Percentiles rank a stretch among this genome's conserved stretches.
phyloP scores from a whole-genome alignment of 1,140 invertebrate species.

The Drosophila sp. region DNA sequence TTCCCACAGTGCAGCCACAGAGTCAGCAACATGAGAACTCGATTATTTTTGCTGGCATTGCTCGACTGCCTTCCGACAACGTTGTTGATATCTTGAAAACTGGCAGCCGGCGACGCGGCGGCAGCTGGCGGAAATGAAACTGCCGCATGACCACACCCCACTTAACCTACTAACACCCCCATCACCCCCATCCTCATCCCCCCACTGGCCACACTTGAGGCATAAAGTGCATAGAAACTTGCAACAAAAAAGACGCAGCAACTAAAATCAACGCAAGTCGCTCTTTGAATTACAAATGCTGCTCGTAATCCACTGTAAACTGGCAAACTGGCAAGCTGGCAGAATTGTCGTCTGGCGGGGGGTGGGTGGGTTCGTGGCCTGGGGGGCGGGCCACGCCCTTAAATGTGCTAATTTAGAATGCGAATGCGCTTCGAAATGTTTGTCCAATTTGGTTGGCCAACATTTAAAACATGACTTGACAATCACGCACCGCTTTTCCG shows the following conservation, averaged over 20 bases:
- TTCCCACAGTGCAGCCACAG: too few relatives aligned
- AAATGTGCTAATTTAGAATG: conserved; percentile 74
- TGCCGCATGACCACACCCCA: conserved; percentile 51
- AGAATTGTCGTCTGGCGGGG: background rate
- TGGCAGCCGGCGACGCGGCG: conserved; percentile 45
- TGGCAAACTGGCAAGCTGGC: background rate
- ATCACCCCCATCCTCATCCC: too few relatives aligned
- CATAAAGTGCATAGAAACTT: conserved; percentile 38
- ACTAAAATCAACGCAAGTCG: conserved; percentile 66
- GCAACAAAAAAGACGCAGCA: conserved; percentile 43
- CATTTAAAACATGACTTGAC: conserved; percentile 81
- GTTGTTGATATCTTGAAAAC: conserved; percentile 23
- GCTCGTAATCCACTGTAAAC: conserved; percentile 45
- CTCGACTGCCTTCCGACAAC: conserved; percentile 41
- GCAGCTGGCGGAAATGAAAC: conserved; percentile 69
- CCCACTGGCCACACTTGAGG: background rate
- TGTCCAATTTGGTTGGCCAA: conserved; percentile 80
- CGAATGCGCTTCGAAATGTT: conserved; percentile 63
- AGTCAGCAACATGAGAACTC: conserved; percentile 60
- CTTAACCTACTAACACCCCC: conserved; percentile 1
- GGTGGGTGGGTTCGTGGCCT: too few relatives aligned
- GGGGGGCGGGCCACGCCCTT: conserved; percentile 36
- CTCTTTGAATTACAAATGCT: conserved; percentile 79
- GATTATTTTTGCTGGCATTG: conserved; percentile 62
- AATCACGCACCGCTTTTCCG: conserved; percentile 59